A percentile compares a stretch with the other conserved stretches of the same genome.
phyloP scores from a whole-genome alignment of 2,888 invertebrate species.

The Patella pellucida region DNA sequence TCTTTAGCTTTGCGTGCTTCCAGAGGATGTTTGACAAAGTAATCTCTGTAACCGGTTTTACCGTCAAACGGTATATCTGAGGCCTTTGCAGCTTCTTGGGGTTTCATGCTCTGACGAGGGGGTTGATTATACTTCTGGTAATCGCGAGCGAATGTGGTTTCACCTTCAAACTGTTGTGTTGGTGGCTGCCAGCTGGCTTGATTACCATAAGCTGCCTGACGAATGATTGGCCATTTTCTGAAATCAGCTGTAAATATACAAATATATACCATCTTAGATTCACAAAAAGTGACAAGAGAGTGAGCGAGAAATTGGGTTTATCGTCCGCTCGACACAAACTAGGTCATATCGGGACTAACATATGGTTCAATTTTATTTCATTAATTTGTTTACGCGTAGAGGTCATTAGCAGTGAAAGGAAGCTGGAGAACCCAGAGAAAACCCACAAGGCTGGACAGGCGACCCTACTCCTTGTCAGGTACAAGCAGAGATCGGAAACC shows the following conservation, averaged over 20 bases:
- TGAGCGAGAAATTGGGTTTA: too few relatives aligned
- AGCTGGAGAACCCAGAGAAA: too few relatives aligned
- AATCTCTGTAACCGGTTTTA: constrained; percentile 65
- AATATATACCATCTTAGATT: neutral
- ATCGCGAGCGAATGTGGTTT: constrained; percentile 66
- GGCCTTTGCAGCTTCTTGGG: constrained; percentile 55
- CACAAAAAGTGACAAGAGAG: neutral
- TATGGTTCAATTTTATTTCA: too few relatives aligned
- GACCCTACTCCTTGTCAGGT: too few relatives aligned
- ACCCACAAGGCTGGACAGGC: too few relatives aligned
- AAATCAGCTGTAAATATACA: constrained; percentile 60
- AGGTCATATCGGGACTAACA: too few relatives aligned
- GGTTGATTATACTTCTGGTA: constrained; percentile 57
- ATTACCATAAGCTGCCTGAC: constrained; percentile 40
- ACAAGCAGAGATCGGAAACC: too few relatives aligned
- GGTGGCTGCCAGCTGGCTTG: constrained; percentile 61
- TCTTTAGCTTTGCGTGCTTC: constrained; percentile 36
- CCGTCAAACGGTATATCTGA: constrained; percentile 67
- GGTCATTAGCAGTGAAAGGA: too few relatives aligned
- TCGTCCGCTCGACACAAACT: too few relatives aligned
- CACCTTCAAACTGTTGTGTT: constrained; percentile 63
- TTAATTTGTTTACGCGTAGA: too few relatives aligned
- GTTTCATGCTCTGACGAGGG: constrained; percentile 61
- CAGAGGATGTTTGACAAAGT: constrained; percentile 66
- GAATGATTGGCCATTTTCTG: constrained; percentile 59